A percentile compares a stretch with the other conserved stretches of the same genome.
Conservation (phyloP, 2,113 vertebrate genomes). For the Microcebus lehilahytsara region DNA sequence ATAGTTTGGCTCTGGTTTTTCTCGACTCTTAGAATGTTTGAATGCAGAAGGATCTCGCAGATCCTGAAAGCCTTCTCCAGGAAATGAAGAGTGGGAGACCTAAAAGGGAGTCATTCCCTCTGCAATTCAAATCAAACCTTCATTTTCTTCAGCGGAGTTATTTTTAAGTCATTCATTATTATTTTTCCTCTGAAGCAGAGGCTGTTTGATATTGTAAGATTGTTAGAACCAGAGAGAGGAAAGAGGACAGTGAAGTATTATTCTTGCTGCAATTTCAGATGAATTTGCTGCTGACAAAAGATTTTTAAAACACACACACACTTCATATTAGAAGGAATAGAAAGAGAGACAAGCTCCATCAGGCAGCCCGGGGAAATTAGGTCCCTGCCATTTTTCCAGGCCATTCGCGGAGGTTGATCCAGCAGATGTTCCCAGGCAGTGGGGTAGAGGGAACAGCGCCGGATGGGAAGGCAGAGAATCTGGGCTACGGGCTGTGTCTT, state of each 20-base stretch:
- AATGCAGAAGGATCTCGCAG: slow-evolving; percentile 51
- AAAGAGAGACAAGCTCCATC: neutral
- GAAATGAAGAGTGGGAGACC: slow-evolving; percentile 44
- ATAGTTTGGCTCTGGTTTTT: neutral
- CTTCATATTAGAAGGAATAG: slow-evolving; percentile 36
- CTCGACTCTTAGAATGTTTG: slow-evolving; percentile 55
- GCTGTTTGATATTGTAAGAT: slow-evolving; percentile 64
- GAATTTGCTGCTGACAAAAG: slow-evolving; percentile 73
- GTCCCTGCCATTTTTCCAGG: slow-evolving; percentile 41
- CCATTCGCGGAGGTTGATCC: slow-evolving; percentile 11
- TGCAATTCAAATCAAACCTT: slow-evolving; percentile 77
- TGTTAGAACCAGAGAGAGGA: slow-evolving; percentile 71
- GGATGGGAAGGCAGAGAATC: neutral
- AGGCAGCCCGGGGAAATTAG: slow-evolving; percentile 19
- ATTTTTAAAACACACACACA: slow-evolving; percentile 43
- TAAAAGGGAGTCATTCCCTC: slow-evolving; percentile 65
- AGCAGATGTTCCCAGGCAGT: slow-evolving; percentile 12
- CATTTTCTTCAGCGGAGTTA: slow-evolving; percentile 77
- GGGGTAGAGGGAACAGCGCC: neutral
- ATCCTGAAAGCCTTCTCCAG: slow-evolving; percentile 59
- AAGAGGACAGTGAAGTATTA: slow-evolving; percentile 71
- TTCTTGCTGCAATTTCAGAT: slow-evolving; percentile 72
- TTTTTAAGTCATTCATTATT: slow-evolving; percentile 83
- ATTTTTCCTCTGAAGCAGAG: slow-evolving; percentile 77
- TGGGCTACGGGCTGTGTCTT: neutral